phyloP scores from a whole-genome alignment of 2,113 vertebrate genomes.

The Empidonax traillii region DNA sequence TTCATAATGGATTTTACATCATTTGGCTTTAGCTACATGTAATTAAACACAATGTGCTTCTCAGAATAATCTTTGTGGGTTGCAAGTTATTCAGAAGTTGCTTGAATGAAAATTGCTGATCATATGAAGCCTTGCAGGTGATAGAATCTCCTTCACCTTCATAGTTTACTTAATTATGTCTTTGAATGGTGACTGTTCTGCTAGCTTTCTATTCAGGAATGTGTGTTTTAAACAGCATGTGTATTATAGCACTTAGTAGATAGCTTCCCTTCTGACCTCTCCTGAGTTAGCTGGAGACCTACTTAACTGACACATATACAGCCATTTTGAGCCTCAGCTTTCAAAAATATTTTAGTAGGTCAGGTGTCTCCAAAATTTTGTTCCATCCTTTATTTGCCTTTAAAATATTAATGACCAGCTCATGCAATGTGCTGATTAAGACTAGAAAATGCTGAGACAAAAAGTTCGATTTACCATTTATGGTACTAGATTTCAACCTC shows the following conservation, averaged over 20 bases:
- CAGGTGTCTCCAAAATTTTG: conserved; percentile 55
- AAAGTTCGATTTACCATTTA: background rate
- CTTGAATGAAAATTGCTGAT: background rate
- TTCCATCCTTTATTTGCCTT: conserved; percentile 57
- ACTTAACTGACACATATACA: conserved; percentile 30
- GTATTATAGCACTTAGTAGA: background rate
- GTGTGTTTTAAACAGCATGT: background rate
- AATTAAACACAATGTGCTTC: conserved; percentile 31
- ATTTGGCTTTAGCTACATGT: background rate
- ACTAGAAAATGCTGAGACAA: conserved; percentile 44
- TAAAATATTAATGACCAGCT: conserved; percentile 59
- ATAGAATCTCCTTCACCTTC: background rate
- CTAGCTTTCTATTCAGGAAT: conserved; percentile 7
- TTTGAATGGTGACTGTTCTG: background rate
- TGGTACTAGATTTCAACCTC: background rate
- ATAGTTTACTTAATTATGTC: background rate
- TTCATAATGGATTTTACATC: background rate
- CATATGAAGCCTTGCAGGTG: conserved; percentile 9
- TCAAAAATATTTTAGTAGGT: conserved; percentile 59
- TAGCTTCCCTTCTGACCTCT: conserved; percentile 22
- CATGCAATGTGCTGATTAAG: conserved; percentile 46
- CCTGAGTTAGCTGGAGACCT: conserved; percentile 4
- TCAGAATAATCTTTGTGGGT: background rate
- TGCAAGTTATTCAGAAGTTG: background rate
- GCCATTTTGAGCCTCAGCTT: conserved; percentile 36